A percentile compares a stretch with the other conserved stretches of the same genome.
Evolutionary conservation across 2,113 vertebrate species (phyloP).

Genomic region (Toxotes chatareus): DNA sequence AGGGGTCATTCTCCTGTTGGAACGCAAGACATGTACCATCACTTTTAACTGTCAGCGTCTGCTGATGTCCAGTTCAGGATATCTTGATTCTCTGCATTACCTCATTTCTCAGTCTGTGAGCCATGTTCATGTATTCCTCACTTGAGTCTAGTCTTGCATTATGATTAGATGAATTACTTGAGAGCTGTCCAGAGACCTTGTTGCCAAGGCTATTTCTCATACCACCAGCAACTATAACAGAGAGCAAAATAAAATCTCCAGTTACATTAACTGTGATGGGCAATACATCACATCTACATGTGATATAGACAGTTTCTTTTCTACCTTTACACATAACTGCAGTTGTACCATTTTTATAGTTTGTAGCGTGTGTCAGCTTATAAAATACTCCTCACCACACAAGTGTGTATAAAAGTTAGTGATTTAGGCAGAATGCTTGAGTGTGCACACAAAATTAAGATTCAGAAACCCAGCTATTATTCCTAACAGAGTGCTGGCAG

Average conservation of each 20-base stretch:
- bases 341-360: neutral
- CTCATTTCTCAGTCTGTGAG: slow-evolving; percentile 95
- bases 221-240: slow-evolving; percentile 85
- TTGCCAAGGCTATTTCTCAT: slow-evolving; percentile 94
- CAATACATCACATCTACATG: neutral
- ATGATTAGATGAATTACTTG: slow-evolving; percentile 93
- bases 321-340: neutral
- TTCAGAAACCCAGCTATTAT: neutral
- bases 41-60: slow-evolving; percentile 26
- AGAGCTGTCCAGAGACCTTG: slow-evolving; percentile 93
- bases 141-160: slow-evolving; percentile 90
- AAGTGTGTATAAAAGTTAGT: neutral
- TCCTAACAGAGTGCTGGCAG: neutral
- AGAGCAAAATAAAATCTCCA: slow-evolving; percentile 24
- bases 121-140: slow-evolving; percentile 94
- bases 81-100: slow-evolving; percentile 79
- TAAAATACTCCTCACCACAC: neutral
- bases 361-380: neutral
- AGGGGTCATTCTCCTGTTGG: slow-evolving; percentile 91
- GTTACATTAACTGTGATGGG: neutral
- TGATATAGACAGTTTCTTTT: neutral
- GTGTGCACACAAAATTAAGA: neutral
- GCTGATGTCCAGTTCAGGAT: slow-evolving; percentile 11
- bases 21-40: slow-evolving; percentile 42
- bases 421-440: neutral